These are phyloP conservation scores for Nothobranchius furzeri DNA, from an alignment of 2,113 vertebrate genomes.

Conservation along the genomic window DNA sequence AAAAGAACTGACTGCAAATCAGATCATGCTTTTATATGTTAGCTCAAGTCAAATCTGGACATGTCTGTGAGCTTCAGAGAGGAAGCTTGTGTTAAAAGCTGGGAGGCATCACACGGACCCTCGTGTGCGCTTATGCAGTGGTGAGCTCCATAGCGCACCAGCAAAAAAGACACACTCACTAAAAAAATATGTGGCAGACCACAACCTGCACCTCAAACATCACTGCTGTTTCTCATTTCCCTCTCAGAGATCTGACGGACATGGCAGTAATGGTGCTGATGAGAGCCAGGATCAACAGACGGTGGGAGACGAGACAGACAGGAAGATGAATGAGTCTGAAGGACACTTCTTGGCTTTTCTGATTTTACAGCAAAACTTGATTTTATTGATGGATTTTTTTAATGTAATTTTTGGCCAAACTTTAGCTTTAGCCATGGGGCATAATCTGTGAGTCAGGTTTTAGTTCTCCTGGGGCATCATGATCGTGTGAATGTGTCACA, in stretches of 20 bases:
- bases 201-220: slow-evolving; percentile 69
- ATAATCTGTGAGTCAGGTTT: slow-evolving; percentile 9
- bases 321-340: slow-evolving; percentile 76
- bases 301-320: slow-evolving; percentile 73
- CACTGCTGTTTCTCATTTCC: slow-evolving; percentile 78
- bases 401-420: slow-evolving; percentile 25
- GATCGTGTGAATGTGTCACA: not conserved
- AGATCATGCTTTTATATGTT: too few species aligned
- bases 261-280: slow-evolving; percentile 73
- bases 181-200: slow-evolving; percentile 43
- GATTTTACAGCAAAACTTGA: slow-evolving; percentile 60
- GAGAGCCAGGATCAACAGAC: slow-evolving; percentile 78
- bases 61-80: slow-evolving; percentile 9
- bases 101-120: slow-evolving; percentile 16
- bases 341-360: slow-evolving; percentile 63
- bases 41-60: slow-evolving; percentile 17
- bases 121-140: slow-evolving; percentile 15
- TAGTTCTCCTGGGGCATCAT: not conserved
- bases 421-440: slow-evolving; percentile 13
- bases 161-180: slow-evolving; percentile 12
- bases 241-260: slow-evolving; percentile 66
- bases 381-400: slow-evolving; percentile 52
- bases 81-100: too few species aligned
- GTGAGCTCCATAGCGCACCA: too few species aligned
- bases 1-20: too few species aligned